Base-by-base conservation (phyloP, 1,140 invertebrate genomes). In the Archivesica marissinica region DNA sequence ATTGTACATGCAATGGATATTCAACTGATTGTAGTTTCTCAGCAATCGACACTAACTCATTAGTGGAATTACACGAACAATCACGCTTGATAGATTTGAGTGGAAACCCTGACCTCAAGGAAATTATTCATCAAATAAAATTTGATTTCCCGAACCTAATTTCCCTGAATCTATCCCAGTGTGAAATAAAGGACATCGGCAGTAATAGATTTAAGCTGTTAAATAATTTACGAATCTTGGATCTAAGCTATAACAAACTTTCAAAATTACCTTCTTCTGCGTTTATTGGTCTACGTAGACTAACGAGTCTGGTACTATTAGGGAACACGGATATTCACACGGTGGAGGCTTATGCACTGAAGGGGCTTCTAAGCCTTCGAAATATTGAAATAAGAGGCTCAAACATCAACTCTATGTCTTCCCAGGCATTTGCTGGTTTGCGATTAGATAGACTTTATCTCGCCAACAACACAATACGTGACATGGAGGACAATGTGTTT, bases 401-500 rank as follows among this genome's bases (percentile, higher is more conserved):
- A 39, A 35, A 56, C 4, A 23, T 87, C 15, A n/a, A 38, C 17
- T 4, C 17, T 25, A 28, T 87, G 15, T 35, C 3, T 23, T 9
- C n/a, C 7, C 39, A 61, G 23, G 54, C 74, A 15, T 87, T 87
- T 56, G n/a, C 39, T n/a, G 77, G 82, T 33, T 41, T 88, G 15
- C 41, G 11, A 17, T 23, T 89, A 2, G 47, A 15, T 3, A 52
- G 39, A 33, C 30, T 90, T 23, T 72, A 89, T 59, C 13, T 90
- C 0, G 41, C 41, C 6, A 1, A n/a, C 35, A 77, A 75, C 68
- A 50, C 68, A 0, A 86, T 89, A 2, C 11, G 35, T 17, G n/a
- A 25, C 4, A 76, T 89, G 15, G 38, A 80, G 28, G 35, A 52
- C 38, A n/a, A 39, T 30, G 80, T 78, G 11, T 89, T 88, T 64